A percentile compares a stretch with the other conserved stretches of the same genome.
Conservation (phyloP, 2,797 vertebrate species). For the Borostomias antarcticus region DNA sequence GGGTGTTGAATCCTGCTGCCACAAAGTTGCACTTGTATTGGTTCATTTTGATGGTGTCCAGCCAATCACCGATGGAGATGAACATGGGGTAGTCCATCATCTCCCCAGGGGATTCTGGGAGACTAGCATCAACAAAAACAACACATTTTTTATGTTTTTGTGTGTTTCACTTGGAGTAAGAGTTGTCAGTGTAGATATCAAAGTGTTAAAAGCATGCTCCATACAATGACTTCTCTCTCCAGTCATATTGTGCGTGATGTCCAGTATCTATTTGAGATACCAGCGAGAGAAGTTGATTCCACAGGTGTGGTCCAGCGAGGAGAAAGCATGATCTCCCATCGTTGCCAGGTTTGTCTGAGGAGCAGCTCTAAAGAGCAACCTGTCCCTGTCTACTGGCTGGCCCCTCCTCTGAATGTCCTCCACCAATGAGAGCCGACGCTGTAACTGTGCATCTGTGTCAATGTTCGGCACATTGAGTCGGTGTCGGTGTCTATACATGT, state of each 20-base stretch:
- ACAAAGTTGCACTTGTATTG: constrained; percentile 98
- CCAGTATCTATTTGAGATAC: no score
- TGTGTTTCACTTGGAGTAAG: no score
- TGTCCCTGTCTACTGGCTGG: no score
- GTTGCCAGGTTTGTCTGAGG: no score
- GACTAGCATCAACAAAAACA: constrained; percentile 67
- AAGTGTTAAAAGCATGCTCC: background rate
- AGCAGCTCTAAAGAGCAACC: no score
- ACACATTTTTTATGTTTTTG: no score
- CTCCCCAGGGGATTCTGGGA: constrained; percentile 79
- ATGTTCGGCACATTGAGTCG: background rate
- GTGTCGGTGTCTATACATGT: no score
- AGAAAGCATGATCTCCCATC: no score
- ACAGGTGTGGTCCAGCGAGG: no score
- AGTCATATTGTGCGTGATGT: background rate
- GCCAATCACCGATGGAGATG: constrained; percentile 96
- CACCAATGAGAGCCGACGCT: no score
- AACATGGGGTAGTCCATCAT: constrained; percentile 85
- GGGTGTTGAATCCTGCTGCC: constrained; percentile 91
- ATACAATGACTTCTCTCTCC: background rate
- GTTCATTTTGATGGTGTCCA: constrained; percentile 99
- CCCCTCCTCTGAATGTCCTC: no score
- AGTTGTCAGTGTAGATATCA: background rate
- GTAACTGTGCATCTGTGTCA: background rate
- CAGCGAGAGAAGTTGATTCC: no score